A percentile compares a stretch with the other conserved stretches of the same genome.
Conservation (phyloP, 2,113 vertebrate genomes). For the Lagopus muta region DNA sequence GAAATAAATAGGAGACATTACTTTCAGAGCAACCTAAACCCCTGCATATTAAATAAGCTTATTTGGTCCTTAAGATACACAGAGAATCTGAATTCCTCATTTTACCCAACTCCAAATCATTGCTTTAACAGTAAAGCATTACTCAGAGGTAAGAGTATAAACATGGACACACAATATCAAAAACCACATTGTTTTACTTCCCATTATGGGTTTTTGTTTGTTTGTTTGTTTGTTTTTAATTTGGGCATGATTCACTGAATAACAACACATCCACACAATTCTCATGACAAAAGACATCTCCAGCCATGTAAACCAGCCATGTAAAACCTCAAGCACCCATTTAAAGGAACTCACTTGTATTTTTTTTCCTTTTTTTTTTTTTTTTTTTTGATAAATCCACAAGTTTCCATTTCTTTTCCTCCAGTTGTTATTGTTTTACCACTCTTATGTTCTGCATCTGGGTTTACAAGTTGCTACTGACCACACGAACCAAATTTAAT, state of each 20-base stretch:
- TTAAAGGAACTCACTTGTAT: background rate
- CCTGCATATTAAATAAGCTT: background rate
- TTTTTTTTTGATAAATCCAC: background rate
- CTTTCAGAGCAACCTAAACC: background rate
- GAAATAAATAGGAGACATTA: too few relatives aligned
- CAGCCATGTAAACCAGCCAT: background rate
- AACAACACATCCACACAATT: background rate
- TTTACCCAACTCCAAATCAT: background rate
- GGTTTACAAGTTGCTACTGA: conserved; percentile 19
- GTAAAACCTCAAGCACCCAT: background rate
- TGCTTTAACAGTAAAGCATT: background rate
- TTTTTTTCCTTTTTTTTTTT: background rate
- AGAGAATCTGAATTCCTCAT: fast-evolving
- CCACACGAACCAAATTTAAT: conserved; percentile 6
- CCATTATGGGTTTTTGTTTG: background rate
- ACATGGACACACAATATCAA: background rate
- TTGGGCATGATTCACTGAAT: background rate
- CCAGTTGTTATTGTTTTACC: background rate
- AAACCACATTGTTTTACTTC: background rate
- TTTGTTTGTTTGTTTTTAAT: background rate
- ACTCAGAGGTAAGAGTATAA: background rate
- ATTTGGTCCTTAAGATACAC: background rate
- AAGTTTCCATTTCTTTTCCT: background rate
- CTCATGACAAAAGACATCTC: background rate
- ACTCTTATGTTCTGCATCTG: background rate